Percentiles rank a stretch among this genome's conserved stretches.
These are phyloP conservation scores for Gadopsis marmoratus DNA, from an alignment of 2,797 vertebrate genomes.

Conservation along the genomic window DNA sequence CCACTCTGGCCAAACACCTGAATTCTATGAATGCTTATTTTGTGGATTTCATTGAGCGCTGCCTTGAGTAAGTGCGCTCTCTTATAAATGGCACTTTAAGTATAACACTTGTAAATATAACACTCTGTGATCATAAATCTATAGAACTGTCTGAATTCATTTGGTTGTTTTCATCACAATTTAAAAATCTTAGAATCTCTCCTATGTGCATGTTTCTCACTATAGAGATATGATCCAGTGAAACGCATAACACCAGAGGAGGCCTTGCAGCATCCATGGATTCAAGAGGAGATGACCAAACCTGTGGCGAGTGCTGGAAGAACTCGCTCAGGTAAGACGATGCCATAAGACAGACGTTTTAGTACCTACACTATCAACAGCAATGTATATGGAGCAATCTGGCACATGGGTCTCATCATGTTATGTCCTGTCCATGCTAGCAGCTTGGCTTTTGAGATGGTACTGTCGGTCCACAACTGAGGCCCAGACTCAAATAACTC, in stretches of 20 bases:
- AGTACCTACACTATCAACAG: no score
- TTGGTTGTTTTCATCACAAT: no score
- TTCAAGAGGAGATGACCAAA: conserved; percentile 41
- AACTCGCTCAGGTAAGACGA: background rate
- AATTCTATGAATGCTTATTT: conserved; percentile 74
- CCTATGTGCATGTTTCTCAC: background rate
- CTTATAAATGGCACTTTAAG: background rate
- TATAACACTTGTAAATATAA: background rate
- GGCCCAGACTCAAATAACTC: no score
- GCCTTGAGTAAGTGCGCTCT: conserved; percentile 84
- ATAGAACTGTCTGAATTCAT: no score
- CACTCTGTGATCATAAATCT: no score
- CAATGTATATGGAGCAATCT: no score
- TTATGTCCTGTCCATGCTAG: no score
- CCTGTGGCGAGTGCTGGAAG: background rate
- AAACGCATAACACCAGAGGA: conserved; percentile 88
- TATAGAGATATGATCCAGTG: conserved; percentile 84
- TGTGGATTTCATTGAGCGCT: conserved; percentile 86
- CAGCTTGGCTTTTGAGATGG: no score
- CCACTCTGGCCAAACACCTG: conserved; percentile 82
- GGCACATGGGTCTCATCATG: no score
- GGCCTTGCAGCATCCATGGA: conserved; percentile 88
- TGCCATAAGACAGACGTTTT: no score
- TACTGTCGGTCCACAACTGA: no score
- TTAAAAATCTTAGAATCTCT: background rate